These are phyloP conservation scores for Gastracanthus pulcherrimus DNA, from an alignment of 2,888 invertebrate species.

Conservation along the genomic window DNA sequence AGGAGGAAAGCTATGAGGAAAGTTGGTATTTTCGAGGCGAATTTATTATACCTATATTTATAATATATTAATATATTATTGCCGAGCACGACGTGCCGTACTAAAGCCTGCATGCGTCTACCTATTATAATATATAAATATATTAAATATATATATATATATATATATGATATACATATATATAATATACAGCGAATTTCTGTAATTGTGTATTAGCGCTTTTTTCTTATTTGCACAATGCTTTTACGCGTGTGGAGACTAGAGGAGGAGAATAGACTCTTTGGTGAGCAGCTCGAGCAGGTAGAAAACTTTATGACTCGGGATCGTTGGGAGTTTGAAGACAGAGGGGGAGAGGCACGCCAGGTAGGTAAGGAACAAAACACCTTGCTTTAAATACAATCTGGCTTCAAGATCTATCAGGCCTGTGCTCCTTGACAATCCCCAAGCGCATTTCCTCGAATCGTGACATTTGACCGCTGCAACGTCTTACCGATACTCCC, in stretches of 20 bases:
- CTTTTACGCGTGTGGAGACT: neutral
- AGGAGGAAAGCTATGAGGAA: no score
- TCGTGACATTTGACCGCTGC: neutral
- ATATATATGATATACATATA: no score
- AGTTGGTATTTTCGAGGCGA: no score
- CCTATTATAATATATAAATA: no score
- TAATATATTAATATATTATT: no score
- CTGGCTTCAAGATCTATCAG: neutral
- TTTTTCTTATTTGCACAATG: neutral
- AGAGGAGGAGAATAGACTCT: neutral
- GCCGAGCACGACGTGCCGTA: no score
- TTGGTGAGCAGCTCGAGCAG: neutral
- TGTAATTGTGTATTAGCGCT: neutral
- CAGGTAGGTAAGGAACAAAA: neutral
- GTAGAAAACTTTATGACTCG: conserved; percentile 29
- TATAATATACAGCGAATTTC: neutral
- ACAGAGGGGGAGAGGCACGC: neutral
- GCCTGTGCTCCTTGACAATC: neutral
- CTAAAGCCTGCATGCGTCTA: no score
- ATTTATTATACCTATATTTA: no score
- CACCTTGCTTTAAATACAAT: neutral
- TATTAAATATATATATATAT: no score
- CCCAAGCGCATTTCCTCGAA: neutral
- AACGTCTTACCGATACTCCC: neutral
- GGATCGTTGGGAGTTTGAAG: neutral